These are phyloP conservation scores for Cataglyphis altisquamis DNA, from an alignment of 2,888 invertebrate species.

Conservation along the genomic window DNA sequence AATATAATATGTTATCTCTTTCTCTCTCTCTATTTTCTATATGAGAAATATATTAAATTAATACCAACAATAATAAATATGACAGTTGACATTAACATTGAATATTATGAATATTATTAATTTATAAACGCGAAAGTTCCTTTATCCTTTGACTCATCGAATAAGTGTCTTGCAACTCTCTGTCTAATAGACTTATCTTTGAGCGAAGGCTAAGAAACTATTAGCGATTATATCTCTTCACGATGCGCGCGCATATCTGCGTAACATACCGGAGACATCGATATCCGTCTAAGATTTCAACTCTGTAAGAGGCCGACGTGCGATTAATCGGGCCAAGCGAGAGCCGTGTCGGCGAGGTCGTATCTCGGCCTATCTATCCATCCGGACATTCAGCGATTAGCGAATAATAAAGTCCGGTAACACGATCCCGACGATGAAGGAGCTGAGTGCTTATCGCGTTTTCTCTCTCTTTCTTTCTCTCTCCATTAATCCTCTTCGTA, in stretches of 20 bases:
- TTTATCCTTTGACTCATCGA: not conserved
- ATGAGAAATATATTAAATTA: conserved; percentile 21
- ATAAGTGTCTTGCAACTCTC: conserved; percentile 10
- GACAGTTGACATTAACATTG: not conserved
- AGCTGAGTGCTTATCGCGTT: conserved; percentile 65
- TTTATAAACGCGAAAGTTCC: not conserved
- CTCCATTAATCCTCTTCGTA: conserved; percentile 57
- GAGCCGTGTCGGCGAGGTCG: conserved; percentile 55
- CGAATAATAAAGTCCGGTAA: conserved; percentile 75
- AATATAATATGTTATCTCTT: conserved; percentile 11
- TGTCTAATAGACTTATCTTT: conserved; percentile 36
- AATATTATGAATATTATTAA: not conserved
- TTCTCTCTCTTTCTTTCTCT: conserved; percentile 45
- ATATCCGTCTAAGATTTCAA: conserved; percentile 63
- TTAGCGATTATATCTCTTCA: conserved; percentile 17
- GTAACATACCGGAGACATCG: conserved; percentile 55
- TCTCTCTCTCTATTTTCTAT: not conserved
- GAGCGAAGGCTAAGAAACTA: conserved; percentile 20
- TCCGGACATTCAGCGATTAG: conserved; percentile 75
- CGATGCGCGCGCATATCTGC: conserved; percentile 20
- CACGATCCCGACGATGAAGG: conserved; percentile 63
- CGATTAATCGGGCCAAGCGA: conserved; percentile 55
- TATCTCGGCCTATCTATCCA: conserved; percentile 55
- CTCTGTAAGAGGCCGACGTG: conserved; percentile 40
- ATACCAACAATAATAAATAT: conserved; percentile 21